These are phyloP conservation scores for Osmoderma eremita DNA, from an alignment of 2,888 invertebrate genomes.

Conservation along the genomic window DNA sequence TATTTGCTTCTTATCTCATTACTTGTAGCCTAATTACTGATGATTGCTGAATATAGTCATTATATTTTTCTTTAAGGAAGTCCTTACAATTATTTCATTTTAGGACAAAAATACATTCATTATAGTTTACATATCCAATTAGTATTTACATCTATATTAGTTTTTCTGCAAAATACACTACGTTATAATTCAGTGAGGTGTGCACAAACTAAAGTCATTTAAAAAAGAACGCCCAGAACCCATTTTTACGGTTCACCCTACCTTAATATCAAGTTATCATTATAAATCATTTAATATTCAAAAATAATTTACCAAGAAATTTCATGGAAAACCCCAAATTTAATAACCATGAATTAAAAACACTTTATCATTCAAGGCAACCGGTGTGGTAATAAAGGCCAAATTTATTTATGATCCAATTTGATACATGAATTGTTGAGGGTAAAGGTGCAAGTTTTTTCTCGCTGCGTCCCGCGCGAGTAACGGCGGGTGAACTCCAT, in stretches of 20 bases:
- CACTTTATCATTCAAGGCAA: slow-evolving; percentile 17
- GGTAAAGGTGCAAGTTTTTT: neutral
- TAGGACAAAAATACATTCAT: too few relatives aligned
- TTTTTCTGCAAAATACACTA: too few relatives aligned
- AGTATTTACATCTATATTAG: too few relatives aligned
- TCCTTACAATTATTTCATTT: too few relatives aligned
- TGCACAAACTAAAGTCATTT: too few relatives aligned
- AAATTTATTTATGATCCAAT: slow-evolving; percentile 16
- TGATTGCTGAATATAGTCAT: too few relatives aligned
- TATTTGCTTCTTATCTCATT: too few relatives aligned
- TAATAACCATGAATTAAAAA: slow-evolving; percentile 17
- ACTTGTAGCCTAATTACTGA: too few relatives aligned
- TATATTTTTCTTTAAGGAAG: too few relatives aligned
- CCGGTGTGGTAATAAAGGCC: slow-evolving; percentile 10
- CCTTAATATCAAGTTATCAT: slow-evolving; percentile 1
- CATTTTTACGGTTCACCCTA: neutral
- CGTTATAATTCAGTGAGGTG: too few relatives aligned
- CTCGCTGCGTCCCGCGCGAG: neutral
- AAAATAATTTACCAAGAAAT: neutral
- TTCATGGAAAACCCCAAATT: neutral
- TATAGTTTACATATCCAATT: too few relatives aligned
- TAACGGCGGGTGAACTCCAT: neutral
- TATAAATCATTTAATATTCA: slow-evolving; percentile 10
- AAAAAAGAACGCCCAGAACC: too few relatives aligned
- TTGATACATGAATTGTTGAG: slow-evolving; percentile 12